Percentiles rank a stretch among this genome's conserved stretches.
Evolutionary conservation across 2,113 vertebrate species (phyloP).

Genomic region (Tiliqua scincoides): DNA sequence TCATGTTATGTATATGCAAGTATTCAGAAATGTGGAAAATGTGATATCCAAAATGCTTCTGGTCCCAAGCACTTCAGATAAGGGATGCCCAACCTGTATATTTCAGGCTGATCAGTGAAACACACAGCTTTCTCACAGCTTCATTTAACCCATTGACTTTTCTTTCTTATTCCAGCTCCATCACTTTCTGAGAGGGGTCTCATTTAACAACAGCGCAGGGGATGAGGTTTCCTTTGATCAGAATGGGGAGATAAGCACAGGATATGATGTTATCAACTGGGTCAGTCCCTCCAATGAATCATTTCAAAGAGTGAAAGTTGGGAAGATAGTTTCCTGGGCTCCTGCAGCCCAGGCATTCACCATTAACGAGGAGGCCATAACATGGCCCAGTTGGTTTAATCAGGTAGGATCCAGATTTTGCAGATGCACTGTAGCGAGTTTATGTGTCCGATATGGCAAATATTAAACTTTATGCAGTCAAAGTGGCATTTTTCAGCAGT

Average conservation of each 20-base stretch:
- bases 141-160: background rate
- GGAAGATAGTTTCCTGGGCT: background rate
- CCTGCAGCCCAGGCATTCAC: background rate
- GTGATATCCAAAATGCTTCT: no score
- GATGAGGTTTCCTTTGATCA: background rate
- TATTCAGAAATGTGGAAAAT: no score
- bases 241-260: background rate
- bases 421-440: no score
- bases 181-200: background rate
- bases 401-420: background rate
- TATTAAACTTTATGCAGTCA: no score
- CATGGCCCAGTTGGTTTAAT: background rate
- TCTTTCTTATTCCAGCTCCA: background rate
- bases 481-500: no score
- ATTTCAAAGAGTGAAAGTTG: background rate
- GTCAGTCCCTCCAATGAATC: background rate
- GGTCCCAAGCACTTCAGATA: no score
- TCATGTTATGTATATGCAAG: no score
- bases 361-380: background rate
- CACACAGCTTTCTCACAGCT: no score
- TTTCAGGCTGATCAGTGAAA: no score
- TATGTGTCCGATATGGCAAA: no score
- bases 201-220: slow-evolving; percentile 1
- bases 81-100: no score
- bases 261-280: background rate